Base-by-base conservation (phyloP, 2,113 vertebrate genomes). In the Cyprinodon tularosa region DNA sequence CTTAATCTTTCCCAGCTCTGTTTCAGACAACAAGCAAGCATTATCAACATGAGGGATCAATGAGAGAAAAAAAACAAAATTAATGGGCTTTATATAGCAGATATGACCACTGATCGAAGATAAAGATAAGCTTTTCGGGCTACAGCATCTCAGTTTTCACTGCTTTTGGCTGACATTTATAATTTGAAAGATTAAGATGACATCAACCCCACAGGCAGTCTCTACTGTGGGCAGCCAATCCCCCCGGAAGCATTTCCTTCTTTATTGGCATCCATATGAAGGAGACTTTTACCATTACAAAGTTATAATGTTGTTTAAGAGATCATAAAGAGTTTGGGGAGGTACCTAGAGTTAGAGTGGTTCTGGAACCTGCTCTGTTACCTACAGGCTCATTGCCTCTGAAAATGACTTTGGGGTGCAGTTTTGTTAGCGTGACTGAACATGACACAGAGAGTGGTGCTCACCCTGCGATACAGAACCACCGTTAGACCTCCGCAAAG, bases 391-490 rank as follows among this genome's bases (percentile, higher is more conserved):
- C 89, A 87, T 86, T 85, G 88, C 72, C 82, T 78, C 84, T 50
- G 74, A 88, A 92, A 88, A 90, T 84, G 83, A 78, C 86, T 88
- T 78, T 65, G 67, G 81, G 88, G 73, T 82, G 83, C 79, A 80
- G 79, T 84, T 90, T 78, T 74, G 76, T 78, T 65, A 68, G 81
- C 57, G 66, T 13, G 74, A 62, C 67, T 12, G 79, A 82, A 62
- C 76, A 61, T 37, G 68, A 76, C 7, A 69, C 62, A 69, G 73
- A 63, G 65, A 82, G 71, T 72, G 11, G 3, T 65, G 68, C 47
- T 14, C 39, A 4, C 66, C 62, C 66, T 4, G 47, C 64, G 37
- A 64, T 68, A 40, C 62, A 76, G 72, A 78, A 59, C 74, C n/a
- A 67, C 69, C 84, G 74, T 85, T 91, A 84, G 75, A 83, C 77